A percentile compares a stretch with the other conserved stretches of the same genome.
phyloP scores from a whole-genome alignment of 2,888 invertebrate genomes.

The Nomada ruficornis region DNA sequence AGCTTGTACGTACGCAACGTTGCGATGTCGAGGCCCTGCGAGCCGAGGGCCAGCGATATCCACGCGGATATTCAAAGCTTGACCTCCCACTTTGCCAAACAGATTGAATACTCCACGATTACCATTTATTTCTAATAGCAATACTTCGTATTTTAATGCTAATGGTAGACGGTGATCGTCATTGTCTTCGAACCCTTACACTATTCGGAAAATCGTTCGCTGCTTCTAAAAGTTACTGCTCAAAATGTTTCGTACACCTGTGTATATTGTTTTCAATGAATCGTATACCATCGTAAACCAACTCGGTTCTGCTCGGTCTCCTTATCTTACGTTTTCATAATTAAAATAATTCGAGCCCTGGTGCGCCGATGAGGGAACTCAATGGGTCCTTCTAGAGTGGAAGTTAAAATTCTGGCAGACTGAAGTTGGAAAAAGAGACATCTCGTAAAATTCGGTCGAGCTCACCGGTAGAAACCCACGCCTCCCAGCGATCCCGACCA shows the following conservation, averaged over 20 bases:
- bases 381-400: not conserved
- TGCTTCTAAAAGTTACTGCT: too few relatives aligned
- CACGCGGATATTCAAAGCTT: conserved; percentile 56
- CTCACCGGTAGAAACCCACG: conserved; percentile 66
- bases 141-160: not conserved
- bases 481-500: conserved; percentile 57
- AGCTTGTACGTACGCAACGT: conserved; percentile 62
- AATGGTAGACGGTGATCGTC: not conserved
- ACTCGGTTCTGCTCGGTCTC: not conserved
- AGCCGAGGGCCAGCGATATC: conserved; percentile 50
- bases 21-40: conserved; percentile 46
- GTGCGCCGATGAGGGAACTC: too few relatives aligned
- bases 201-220: too few relatives aligned
- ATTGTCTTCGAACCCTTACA: too few relatives aligned
- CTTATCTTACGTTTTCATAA: too few relatives aligned
- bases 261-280: too few relatives aligned
- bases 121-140: conserved; percentile 51
- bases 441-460: conserved; percentile 70
- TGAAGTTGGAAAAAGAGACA: conserved; percentile 51
- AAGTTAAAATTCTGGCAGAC: conserved; percentile 37
- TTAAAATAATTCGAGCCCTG: too few relatives aligned
- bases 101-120: conserved; percentile 68
- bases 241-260: too few relatives aligned
- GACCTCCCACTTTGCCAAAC: conserved; percentile 74
- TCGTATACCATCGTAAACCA: not conserved